Evolutionary conservation across 53 echinoderm and acorn worm genomes (phyloP).

Genomic region (Pentamera pediparva): DNA sequence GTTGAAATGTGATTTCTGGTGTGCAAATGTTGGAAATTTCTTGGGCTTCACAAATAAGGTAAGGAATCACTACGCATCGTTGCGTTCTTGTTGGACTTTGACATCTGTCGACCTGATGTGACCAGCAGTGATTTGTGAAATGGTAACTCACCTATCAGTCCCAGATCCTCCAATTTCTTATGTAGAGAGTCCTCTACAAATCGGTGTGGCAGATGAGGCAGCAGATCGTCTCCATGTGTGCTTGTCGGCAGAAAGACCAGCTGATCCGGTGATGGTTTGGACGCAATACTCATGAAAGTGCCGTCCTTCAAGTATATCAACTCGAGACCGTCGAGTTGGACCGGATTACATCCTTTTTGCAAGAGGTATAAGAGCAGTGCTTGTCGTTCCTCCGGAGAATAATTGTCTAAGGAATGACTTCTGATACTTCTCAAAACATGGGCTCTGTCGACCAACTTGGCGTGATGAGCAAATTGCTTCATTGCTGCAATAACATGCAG

Average conservation of each 20-base stretch:
- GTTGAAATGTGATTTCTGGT: too few species aligned
- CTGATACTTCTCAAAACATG: neutral
- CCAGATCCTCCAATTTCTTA: neutral
- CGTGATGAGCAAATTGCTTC: neutral
- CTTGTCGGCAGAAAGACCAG: neutral
- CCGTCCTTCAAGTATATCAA: neutral
- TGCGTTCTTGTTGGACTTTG: too few species aligned
- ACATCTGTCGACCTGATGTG: too few species aligned
- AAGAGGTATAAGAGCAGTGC: neutral
- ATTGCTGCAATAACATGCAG: constrained; percentile 15
- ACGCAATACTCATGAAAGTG: neutral
- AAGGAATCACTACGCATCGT: too few species aligned
- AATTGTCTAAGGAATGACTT: neutral
- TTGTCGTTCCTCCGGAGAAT: neutral
- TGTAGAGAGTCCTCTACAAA: too few species aligned
- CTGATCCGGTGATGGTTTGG: neutral
- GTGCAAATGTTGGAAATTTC: too few species aligned
- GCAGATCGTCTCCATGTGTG: neutral
- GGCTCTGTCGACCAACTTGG: neutral
- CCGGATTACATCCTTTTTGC: neutral
- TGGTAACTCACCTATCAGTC: neutral
- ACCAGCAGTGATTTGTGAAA: too few species aligned
- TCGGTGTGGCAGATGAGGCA: constrained; percentile 3
- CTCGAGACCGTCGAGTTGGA: neutral
- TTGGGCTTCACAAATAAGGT: too few species aligned